Base-by-base conservation (phyloP, 2,888 invertebrate species). In the Pedicia rivosa region DNA sequence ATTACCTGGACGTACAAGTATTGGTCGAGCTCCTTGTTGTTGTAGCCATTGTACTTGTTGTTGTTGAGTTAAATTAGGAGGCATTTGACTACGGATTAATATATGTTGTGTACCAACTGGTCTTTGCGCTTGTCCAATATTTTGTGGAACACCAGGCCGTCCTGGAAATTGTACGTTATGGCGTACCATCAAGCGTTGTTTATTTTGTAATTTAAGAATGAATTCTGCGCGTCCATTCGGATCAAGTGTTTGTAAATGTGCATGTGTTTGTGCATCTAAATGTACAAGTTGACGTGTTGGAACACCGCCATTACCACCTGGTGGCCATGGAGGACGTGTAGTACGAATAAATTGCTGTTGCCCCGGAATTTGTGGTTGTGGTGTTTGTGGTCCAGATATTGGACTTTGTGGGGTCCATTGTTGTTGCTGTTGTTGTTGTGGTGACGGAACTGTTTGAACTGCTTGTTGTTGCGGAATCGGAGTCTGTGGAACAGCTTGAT, bases 261-360 rank as follows among this genome's bases (percentile, higher is more conserved):
- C 81, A 52, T 84, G 83, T 1, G 83, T 82, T 48, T 82, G 80
- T 1, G 81, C 80, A 47, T 86, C 84, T 46, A 86, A 57, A 46
- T 84, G 84, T 41, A 86, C 86, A 39, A 79, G 65, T 50, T 83
- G 82, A 1, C 78, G 63, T 44, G 67, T 67, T 4, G 64, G 65
- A n/a, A n/a, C n/a, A 28, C 50, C 35, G 17, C n/a, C 33, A 7
- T 19, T 13, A 12, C 54, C 48, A 20, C 53, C 50, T 12, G 43
- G 47, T 19, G 54, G 56, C 53, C 53, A 52, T 37, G 49, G 47
- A 19, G 46, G 48, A 40, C 50, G 41, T 36, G 50, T 37, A 42
- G 49, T 40, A 48, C 48, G 43, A 40, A 50, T 49, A 34, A 48
- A 48, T 40, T 49, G 46, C 17, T 53, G 44, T 3, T 39, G 43